Evolutionary conservation across 2,797 vertebrate genomes (phyloP).

Genomic region (Platyrinchus mystaceus): DNA sequence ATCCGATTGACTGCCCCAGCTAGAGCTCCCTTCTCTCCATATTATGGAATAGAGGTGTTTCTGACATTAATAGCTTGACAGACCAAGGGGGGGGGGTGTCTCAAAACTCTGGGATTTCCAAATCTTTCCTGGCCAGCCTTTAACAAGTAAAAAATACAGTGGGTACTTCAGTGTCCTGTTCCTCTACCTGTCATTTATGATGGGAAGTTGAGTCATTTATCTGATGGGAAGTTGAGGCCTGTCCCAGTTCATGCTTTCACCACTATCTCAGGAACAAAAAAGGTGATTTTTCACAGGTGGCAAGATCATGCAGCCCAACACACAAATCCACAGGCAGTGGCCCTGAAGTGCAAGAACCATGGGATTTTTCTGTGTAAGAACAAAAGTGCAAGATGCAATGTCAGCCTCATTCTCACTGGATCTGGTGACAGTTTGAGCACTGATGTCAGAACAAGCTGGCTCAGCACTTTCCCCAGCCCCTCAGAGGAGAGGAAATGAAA

Average conservation of each 20-base stretch:
- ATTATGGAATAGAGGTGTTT: neutral
- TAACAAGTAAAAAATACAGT: neutral
- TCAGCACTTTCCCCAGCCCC: slow-evolving; percentile 2
- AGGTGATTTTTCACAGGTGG: neutral
- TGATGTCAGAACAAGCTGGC: neutral
- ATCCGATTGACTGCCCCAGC: neutral
- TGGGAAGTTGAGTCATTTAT: neutral
- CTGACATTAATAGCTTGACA: neutral
- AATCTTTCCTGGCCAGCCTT: neutral
- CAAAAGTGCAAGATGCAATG: neutral
- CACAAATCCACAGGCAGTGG: neutral
- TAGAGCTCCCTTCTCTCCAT: neutral
- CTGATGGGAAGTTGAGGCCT: neutral
- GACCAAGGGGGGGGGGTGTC: neutral
- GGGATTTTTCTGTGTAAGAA: neutral
- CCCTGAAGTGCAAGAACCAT: neutral
- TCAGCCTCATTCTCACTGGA: neutral
- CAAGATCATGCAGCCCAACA: neutral
- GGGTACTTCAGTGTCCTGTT: neutral
- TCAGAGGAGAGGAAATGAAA: slow-evolving; percentile 28
- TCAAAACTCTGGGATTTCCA: neutral
- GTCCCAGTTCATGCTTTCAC: neutral
- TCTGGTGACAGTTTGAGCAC: neutral
- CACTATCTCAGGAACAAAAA: neutral
- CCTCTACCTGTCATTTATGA: neutral